These are phyloP conservation scores for Cladorhizidae sp. DNA, from an alignment of 37 sponge, comb jelly and placozoan genomes.

Conservation along the genomic window DNA sequence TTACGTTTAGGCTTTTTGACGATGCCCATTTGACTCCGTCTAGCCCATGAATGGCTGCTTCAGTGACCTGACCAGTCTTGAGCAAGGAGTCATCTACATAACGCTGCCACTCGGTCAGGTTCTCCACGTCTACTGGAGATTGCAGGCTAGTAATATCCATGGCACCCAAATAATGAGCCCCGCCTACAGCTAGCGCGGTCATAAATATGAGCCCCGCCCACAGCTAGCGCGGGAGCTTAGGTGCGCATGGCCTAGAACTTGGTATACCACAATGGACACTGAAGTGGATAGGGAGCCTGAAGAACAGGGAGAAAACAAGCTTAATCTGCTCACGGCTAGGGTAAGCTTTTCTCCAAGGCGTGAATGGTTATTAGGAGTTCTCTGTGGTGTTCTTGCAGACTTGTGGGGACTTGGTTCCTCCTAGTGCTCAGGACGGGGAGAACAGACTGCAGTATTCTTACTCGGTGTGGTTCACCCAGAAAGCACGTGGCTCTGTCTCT, in stretches of 20 bases:
- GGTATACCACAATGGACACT: too few relatives aligned
- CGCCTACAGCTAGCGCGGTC: not conserved
- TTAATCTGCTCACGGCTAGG: constrained; percentile 17
- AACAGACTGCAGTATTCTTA: constrained; percentile 75
- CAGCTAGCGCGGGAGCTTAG: not conserved
- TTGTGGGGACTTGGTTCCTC: not conserved
- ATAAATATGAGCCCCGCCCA: constrained; percentile 13
- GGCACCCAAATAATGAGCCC: too few relatives aligned
- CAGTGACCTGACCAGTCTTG: constrained; percentile 67
- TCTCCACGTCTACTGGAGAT: too few relatives aligned
- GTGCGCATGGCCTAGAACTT: not conserved
- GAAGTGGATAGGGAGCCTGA: not conserved
- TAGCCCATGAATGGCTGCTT: constrained; percentile 77
- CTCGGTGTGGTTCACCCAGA: constrained; percentile 83
- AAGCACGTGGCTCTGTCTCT: constrained; percentile 59
- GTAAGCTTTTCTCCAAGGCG: not conserved
- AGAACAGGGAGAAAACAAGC: not conserved
- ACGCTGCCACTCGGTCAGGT: constrained; percentile 64
- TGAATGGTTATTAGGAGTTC: not conserved
- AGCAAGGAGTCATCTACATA: constrained; percentile 77
- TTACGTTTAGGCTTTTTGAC: constrained; percentile 57
- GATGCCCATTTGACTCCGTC: constrained; percentile 76
- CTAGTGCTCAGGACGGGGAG: constrained; percentile 34
- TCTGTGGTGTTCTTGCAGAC: not conserved
- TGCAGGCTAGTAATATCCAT: constrained; percentile 12